Evolutionary conservation across 2,113 vertebrate genomes (phyloP).

Genomic region (Psettodes erumei): DNA sequence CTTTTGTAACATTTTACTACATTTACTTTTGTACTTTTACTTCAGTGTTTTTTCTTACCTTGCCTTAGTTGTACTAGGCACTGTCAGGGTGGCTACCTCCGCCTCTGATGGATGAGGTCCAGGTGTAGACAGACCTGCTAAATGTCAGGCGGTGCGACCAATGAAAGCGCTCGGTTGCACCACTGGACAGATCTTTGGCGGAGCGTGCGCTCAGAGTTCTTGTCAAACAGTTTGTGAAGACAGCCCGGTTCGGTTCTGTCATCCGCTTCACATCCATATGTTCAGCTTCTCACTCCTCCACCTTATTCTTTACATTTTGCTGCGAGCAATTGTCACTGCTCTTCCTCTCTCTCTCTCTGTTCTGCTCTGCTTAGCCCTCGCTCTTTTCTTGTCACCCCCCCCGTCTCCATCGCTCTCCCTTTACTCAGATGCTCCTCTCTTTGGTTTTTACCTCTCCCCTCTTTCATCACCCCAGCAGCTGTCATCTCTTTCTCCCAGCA

Average conservation of each 20-base stretch:
- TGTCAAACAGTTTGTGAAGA: constrained; percentile 15
- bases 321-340: not conserved
- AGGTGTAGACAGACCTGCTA: too few relatives aligned
- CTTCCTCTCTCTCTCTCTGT: constrained; percentile 24
- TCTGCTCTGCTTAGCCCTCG: constrained; percentile 14
- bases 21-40: too few relatives aligned
- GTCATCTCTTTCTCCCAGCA: constrained; percentile 15
- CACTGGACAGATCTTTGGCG: too few relatives aligned
- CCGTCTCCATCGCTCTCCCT: not conserved
- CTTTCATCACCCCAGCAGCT: constrained; percentile 43
- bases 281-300: constrained; percentile 5
- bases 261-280: constrained; percentile 27
- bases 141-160: too few relatives aligned
- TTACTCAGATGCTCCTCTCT: constrained; percentile 20
- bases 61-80: too few relatives aligned
- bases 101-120: too few relatives aligned
- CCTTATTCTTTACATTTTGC: constrained; percentile 40
- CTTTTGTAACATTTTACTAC: too few relatives aligned
- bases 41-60: too few relatives aligned
- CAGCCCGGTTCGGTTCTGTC: constrained; percentile 31
- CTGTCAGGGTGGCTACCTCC: too few relatives aligned
- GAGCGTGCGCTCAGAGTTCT: too few relatives aligned
- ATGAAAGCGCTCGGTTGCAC: too few relatives aligned
- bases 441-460: constrained; percentile 37
- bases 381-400: constrained; percentile 15